Conservation (phyloP, 2,797 vertebrate species). For the Lagocephalus sceleratus region DNA sequence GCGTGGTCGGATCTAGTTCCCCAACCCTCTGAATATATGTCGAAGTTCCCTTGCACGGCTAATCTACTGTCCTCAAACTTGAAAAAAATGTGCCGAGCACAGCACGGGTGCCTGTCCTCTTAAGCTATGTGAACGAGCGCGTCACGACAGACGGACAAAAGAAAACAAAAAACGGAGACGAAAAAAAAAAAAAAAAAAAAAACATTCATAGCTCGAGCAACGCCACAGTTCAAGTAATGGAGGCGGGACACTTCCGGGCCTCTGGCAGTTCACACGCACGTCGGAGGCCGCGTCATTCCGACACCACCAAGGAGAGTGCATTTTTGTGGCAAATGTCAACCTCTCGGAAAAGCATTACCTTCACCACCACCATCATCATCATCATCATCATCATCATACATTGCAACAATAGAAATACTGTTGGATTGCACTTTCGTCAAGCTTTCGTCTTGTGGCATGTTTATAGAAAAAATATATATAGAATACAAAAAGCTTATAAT, state of each 20-base stretch:
- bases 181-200: conserved; percentile 5
- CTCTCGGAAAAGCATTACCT: conserved; percentile 66
- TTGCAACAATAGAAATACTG: conserved; percentile 78
- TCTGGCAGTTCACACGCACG: conserved; percentile 74
- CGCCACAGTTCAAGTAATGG: conserved; percentile 79
- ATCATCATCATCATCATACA: conserved; percentile 59
- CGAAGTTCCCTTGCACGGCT: conserved; percentile 70
- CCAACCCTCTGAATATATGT: conserved; percentile 58
- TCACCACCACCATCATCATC: conserved; percentile 50
- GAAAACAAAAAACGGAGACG: conserved; percentile 27
- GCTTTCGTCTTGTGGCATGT: conserved; percentile 76
- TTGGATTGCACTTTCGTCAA: conserved; percentile 80
- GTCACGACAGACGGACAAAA: conserved; percentile 62
- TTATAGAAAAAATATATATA: conserved; percentile 81
- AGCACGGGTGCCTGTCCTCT: conserved; percentile 72
- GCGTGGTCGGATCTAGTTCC: conserved; percentile 51
- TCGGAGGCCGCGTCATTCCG: conserved; percentile 67
- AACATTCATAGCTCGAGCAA: conserved; percentile 78
- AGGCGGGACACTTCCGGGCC: conserved; percentile 74
- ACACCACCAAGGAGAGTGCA: conserved; percentile 71
- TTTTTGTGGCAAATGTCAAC: conserved; percentile 72
- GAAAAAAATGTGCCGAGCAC: conserved; percentile 77
- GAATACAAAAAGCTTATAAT: conserved; percentile 81
- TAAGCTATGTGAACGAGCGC: conserved; percentile 75
- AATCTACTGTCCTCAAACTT: conserved; percentile 73